Percentiles rank a stretch among this genome's conserved stretches.
Conservation (phyloP, 2,888 invertebrate species). For the Philonicus albiceps region DNA sequence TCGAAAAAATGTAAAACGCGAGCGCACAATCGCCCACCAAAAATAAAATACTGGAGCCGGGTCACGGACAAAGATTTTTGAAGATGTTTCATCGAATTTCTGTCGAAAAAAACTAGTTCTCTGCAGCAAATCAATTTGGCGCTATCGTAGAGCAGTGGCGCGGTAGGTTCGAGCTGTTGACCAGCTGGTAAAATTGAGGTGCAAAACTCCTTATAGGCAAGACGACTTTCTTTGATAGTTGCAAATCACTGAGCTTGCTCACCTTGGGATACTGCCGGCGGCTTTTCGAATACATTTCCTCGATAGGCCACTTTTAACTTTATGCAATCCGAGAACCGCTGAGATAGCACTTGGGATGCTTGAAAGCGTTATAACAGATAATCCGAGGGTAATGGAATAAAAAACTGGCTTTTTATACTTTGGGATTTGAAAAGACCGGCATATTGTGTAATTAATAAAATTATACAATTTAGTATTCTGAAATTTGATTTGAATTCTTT, state of each 20-base stretch:
- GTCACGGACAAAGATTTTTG: constrained; percentile 7
- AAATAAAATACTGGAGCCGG: background rate
- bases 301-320: background rate
- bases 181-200: background rate
- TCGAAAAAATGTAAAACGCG: background rate
- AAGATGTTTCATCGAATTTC: background rate
- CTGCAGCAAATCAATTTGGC: background rate
- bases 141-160: background rate
- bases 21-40: background rate
- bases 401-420: background rate
- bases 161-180: background rate
- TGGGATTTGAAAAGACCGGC: background rate
- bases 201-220: background rate
- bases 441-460: background rate
- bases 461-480: background rate
- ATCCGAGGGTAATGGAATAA: too few species aligned
- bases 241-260: background rate
- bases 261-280: constrained; percentile 4
- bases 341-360: background rate
- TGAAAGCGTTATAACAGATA: background rate
- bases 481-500: background rate
- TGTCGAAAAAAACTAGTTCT: background rate
- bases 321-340: background rate
- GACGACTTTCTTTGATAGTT: constrained; percentile 12
- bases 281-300: constrained; percentile 5